Conservation (phyloP, 2,797 vertebrate genomes). For the Tamandua tetradactyla region DNA sequence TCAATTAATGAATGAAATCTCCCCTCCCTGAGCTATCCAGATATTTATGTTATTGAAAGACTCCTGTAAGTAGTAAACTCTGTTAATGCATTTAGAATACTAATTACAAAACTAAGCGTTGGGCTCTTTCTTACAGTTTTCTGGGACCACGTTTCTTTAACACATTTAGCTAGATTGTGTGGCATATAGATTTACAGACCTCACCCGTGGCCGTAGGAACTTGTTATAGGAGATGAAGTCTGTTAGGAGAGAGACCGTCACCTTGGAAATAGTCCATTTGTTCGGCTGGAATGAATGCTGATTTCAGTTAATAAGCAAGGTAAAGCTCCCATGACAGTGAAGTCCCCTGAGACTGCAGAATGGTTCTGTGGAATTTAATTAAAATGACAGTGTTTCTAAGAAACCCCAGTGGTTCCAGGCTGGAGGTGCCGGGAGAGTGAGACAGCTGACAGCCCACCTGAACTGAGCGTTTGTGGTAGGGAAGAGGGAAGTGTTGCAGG, state of each 20-base stretch:
- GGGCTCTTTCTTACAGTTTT: neutral
- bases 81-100: neutral
- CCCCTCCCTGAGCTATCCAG: neutral
- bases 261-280: conserved; percentile 42
- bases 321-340: neutral
- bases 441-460: neutral
- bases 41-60: neutral
- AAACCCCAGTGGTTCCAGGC: neutral
- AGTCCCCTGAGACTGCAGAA: neutral
- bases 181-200: conserved; percentile 1
- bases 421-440: neutral
- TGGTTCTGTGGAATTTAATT: conserved; percentile 66
- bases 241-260: conserved; percentile 23
- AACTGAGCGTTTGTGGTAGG: neutral
- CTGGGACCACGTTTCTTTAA: neutral
- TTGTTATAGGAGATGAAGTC: neutral
- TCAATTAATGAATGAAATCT: neutral
- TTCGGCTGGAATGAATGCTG: conserved; percentile 33
- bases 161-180: neutral
- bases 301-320: conserved; percentile 58
- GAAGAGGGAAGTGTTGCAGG: neutral
- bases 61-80: neutral
- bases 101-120: neutral
- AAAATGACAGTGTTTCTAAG: conserved; percentile 57
- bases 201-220: neutral